phyloP scores from a whole-genome alignment of 2,888 invertebrate genomes.

The Rotaria macrura region DNA sequence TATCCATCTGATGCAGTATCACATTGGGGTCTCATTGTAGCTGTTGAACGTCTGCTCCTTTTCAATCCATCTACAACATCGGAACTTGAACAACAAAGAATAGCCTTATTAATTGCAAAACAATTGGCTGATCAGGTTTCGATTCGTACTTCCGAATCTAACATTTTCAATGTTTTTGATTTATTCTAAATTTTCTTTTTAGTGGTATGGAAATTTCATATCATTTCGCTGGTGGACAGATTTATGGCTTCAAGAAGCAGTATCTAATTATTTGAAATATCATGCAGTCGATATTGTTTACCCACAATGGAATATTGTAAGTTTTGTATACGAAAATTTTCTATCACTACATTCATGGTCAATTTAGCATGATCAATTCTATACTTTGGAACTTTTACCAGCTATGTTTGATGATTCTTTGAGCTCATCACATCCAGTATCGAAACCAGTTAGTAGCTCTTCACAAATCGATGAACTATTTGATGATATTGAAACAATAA shows the following conservation, averaged over 20 bases:
- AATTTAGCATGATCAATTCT: constrained; percentile 24
- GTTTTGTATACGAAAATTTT: background rate
- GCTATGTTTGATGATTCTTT: constrained; percentile 21
- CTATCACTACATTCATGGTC: background rate
- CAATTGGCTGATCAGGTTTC: constrained; percentile 30
- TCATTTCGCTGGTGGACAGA: constrained; percentile 32
- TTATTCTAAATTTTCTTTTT: background rate
- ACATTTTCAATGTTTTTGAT: background rate
- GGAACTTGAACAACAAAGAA: constrained; percentile 22
- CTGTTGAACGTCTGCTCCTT: constrained; percentile 20
- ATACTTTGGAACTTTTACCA: constrained; percentile 18
- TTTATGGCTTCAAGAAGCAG: constrained; percentile 31
- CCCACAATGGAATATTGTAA: constrained; percentile 32
- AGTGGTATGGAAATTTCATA: constrained; percentile 31
- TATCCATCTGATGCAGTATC: constrained; percentile 30
- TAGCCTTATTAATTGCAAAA: constrained; percentile 31
- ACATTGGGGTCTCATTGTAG: constrained; percentile 23
- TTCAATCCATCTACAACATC: constrained; percentile 20
- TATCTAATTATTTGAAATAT: constrained; percentile 32
- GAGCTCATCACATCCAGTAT: constrained; percentile 30
- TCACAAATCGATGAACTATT: constrained; percentile 30
- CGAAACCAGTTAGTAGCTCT: constrained; percentile 22
- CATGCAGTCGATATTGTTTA: constrained; percentile 22
- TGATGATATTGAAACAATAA: constrained; percentile 27
- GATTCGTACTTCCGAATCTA: no score